phyloP scores from a whole-genome alignment of 2,888 invertebrate genomes.

The Gerosis bhagava region DNA sequence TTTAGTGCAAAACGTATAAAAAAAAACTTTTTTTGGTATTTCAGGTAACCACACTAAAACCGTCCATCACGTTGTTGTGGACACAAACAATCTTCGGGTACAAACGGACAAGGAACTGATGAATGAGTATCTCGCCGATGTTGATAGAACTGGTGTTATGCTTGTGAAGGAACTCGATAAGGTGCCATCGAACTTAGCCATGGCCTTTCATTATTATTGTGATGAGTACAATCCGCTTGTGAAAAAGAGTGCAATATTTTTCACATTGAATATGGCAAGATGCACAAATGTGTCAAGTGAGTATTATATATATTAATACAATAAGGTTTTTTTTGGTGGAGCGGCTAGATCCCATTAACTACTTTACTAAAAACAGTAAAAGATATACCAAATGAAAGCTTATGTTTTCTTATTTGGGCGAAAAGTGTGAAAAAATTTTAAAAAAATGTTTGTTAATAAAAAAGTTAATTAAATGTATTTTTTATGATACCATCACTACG shows the following conservation, averaged over 20 bases:
- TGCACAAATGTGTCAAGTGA: conserved; percentile 53
- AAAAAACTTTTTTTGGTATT: conserved; percentile 29
- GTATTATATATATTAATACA: too few relatives aligned
- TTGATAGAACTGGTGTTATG: conserved; percentile 61
- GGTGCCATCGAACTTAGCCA: conserved; percentile 63
- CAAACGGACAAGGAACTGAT: conserved; percentile 58
- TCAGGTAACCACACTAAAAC: conserved; percentile 57
- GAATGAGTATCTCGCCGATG: conserved; percentile 49
- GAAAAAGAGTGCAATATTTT: conserved; percentile 69
- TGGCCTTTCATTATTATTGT: conserved; percentile 77
- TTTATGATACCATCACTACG: too few relatives aligned
- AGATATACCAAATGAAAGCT: too few relatives aligned
- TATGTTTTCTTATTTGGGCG: too few relatives aligned
- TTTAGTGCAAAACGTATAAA: too few relatives aligned
- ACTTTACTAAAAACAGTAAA: too few relatives aligned
- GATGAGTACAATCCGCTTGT: conserved; percentile 73
- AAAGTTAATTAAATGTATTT: too few relatives aligned
- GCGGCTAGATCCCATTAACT: too few relatives aligned
- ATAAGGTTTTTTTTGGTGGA: too few relatives aligned
- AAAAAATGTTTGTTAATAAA: too few relatives aligned
- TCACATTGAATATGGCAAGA: conserved; percentile 62
- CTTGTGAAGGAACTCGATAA: conserved; percentile 61
- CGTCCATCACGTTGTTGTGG: conserved; percentile 50
- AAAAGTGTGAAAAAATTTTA: too few relatives aligned
- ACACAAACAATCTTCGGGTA: conserved; percentile 51